Conservation (phyloP, 2,888 invertebrate species). For the Drosophila infuscata region DNA sequence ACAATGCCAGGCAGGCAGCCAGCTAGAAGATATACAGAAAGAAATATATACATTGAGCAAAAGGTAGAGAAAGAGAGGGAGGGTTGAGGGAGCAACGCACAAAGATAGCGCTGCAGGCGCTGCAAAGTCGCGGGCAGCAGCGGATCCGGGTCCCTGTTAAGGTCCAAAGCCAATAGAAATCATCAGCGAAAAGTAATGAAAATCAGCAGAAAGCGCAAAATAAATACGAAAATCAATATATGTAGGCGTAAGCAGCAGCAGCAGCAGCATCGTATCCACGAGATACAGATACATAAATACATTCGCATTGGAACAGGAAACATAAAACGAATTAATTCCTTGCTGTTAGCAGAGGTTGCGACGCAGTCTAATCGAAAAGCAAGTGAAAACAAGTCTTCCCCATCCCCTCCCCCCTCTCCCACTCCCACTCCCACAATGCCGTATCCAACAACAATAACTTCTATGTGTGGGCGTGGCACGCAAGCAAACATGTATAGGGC, state of each 20-base stretch:
- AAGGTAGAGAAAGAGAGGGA: background rate
- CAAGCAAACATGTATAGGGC: slow-evolving; percentile 69
- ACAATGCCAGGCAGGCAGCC: slow-evolving; percentile 21
- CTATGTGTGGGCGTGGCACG: slow-evolving; percentile 59
- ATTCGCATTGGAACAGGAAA: slow-evolving; percentile 63
- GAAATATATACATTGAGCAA: background rate
- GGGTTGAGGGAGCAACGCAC: slow-evolving; percentile 32
- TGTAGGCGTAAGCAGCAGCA: slow-evolving; percentile 75
- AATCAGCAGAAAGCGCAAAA: slow-evolving; percentile 68
- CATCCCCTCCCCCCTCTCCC: background rate
- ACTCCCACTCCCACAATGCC: background rate
- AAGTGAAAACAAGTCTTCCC: slow-evolving; percentile 67
- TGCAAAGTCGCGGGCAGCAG: slow-evolving; percentile 32
- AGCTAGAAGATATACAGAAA: slow-evolving; percentile 27
- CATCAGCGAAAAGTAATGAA: slow-evolving; percentile 69
- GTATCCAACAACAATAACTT: slow-evolving; percentile 53
- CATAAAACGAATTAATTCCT: slow-evolving; percentile 80
- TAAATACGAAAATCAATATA: slow-evolving; percentile 80
- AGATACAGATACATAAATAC: slow-evolving; percentile 59
- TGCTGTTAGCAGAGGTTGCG: slow-evolving; percentile 58
- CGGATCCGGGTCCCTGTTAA: slow-evolving; percentile 15
- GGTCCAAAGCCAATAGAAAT: slow-evolving; percentile 66
- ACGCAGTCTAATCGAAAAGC: slow-evolving; percentile 74
- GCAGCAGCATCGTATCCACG: slow-evolving; percentile 36
- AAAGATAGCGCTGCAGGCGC: slow-evolving; percentile 56